Percentiles rank a stretch among this genome's conserved stretches.
Conservation (phyloP, 1,140 invertebrate species). For the Macrobrachium nipponense region DNA sequence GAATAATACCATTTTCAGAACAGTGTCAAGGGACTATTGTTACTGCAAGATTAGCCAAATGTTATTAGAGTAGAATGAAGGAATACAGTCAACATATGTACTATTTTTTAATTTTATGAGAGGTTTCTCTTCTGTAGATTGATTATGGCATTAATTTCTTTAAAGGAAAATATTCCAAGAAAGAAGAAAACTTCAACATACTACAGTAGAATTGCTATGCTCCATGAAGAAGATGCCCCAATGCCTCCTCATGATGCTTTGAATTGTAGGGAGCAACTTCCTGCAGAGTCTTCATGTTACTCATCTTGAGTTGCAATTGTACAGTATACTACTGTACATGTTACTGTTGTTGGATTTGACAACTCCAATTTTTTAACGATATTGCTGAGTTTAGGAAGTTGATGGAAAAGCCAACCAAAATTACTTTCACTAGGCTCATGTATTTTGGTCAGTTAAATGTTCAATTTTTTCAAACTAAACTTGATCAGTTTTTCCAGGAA, state of each 20-base stretch:
- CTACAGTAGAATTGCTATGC: constrained; percentile 73
- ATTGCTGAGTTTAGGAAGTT: background rate
- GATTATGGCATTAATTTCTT: constrained; percentile 60
- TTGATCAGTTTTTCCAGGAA: no score
- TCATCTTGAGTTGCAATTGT: constrained; percentile 18
- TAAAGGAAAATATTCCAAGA: constrained; percentile 66
- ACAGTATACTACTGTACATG: background rate
- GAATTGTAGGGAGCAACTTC: background rate
- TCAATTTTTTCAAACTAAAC: no score
- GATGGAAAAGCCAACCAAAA: no score
- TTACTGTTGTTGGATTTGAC: background rate
- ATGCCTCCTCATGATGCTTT: constrained; percentile 69
- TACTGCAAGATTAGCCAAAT: no score
- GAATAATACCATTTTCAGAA: no score
- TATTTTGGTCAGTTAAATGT: no score
- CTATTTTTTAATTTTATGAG: background rate
- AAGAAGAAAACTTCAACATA: constrained; percentile 69
- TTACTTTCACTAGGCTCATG: no score
- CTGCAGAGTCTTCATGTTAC: constrained; percentile 37
- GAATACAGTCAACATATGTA: background rate
- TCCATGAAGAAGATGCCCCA: constrained; percentile 75
- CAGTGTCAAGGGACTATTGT: no score
- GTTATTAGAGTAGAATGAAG: no score
- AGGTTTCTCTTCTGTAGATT: background rate
- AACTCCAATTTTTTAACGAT: background rate